Evolutionary conservation across 2,797 vertebrate genomes (phyloP), one percentile per base, ranked within the genome.

Genomic region (Chiroxiphia lanceolata): DNA sequence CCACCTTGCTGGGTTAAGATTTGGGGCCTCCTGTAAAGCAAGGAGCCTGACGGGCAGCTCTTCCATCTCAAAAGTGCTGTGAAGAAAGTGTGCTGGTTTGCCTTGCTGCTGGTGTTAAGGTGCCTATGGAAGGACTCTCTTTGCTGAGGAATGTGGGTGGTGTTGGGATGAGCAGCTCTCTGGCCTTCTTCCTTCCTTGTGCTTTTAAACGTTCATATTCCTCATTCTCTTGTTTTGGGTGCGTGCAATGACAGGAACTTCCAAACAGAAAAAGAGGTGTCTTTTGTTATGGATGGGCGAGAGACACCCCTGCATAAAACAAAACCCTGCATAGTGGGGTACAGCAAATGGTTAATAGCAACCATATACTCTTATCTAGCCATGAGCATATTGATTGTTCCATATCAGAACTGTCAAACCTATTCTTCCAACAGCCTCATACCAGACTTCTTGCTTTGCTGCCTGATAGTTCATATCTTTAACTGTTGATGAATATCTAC

Each of bases 161-260:
- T 74, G 29, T 3, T 67, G 47, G 26, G 15, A 33, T 31, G 17
- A 92, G 50, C 51, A 67, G 25, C 70, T 10, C 7, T 76, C 45
- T 57, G 36, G 33, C 25, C 3, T 10, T 21, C 51, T 42, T 36
- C 25, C 13, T 26, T 64, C 29, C 17, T 60, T 38, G 6, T 0
- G 1, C 5, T 27, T 77, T 31, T 21, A 11, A 14, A 15, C 1
- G 1, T 13, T 5, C 0, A 0, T 38, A 34, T 36, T 44, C 33
- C 75, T 51, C 1, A 4, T 53, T 77, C 23, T 81, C 9, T 68
- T 59, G 6, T 33, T 83, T 76, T 38, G 42, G 29, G 34, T 90
- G 10, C 21, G 15, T 11, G 4, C 1, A 2, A 27, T 2, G 2
- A 22, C 25, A 11, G 7, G 6, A 45, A 53, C 25, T 54, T 82